Base-by-base conservation (phyloP, 2,113 vertebrate genomes). In the Lepus americanus region DNA sequence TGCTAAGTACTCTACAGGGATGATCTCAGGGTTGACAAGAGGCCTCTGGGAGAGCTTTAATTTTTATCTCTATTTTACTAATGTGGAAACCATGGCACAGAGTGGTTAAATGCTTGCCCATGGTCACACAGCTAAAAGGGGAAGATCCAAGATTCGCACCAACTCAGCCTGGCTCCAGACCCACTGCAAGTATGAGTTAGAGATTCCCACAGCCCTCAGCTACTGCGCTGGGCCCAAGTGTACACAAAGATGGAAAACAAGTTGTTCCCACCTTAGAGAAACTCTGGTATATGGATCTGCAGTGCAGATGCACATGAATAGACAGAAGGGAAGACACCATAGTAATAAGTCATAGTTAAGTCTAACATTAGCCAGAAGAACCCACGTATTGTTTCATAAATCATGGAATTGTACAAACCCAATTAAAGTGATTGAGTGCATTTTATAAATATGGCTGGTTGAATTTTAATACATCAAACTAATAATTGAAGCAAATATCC, bases 361-460 rank as follows among this genome's bases (percentile, higher is more conserved):
- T 67, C 59, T 87, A 64, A 63, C 59, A 69, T 73, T 87, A 89
- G 53, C 83, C 29, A 13, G 87, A 94, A 95, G 67, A 73, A 69
- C 31, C 72, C n/a, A n/a, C 16, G 64, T 29, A 78, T 70, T 31
- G 13, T 82, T 86, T 92, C 94, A 92, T 95, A 93, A 94, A 88
- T 95, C 94, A 94, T 59, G n/a, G 19, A 90, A 66, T 92, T 79
- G 92, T 88, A 81, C 63, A 95, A 95, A 96, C 85, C 86, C 92
- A 95, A 94, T 95, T 96, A 94, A 78, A 85, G 73, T 96, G 93
- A 96, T 22, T 1, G 51, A 84, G 64, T 53, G 78, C 33, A 88
- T 92, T 94, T 95, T 90, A 90, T 90, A 88, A 87, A 76, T 95
- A 78, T 5, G 29, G 81, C 27, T 96, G 55, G 77, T 31, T 96